Evolutionary conservation across 2,888 invertebrate genomes (phyloP).

Genomic region (Junonia oenone): DNA sequence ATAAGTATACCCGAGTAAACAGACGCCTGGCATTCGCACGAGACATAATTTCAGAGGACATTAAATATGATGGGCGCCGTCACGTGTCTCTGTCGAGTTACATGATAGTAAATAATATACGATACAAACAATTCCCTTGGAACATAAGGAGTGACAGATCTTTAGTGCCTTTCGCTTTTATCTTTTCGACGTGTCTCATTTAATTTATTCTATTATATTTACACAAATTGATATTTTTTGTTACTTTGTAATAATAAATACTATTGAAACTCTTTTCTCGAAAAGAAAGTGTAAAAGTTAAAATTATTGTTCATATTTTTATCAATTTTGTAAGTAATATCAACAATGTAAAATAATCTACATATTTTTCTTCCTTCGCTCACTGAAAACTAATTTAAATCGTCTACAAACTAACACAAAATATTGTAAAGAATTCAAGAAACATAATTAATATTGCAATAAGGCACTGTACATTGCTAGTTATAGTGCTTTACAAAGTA

Average conservation of each 20-base stretch:
- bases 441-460: neutral
- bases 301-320: too few relatives aligned
- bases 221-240: neutral
- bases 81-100: slow-evolving; percentile 13
- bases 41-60: slow-evolving; percentile 10
- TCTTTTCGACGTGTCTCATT: neutral
- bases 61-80: slow-evolving; percentile 24
- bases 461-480: neutral
- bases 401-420: neutral
- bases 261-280: too few relatives aligned
- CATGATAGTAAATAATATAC: slow-evolving; percentile 15
- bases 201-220: neutral
- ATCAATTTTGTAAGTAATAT: too few relatives aligned
- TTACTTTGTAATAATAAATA: neutral
- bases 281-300: too few relatives aligned
- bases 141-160: neutral
- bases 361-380: too few relatives aligned
- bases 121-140: slow-evolving; percentile 8
- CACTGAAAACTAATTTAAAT: too few relatives aligned
- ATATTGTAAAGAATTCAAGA: neutral
- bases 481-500: neutral
- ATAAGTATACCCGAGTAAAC: neutral
- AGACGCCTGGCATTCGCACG: neutral
- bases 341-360: too few relatives aligned
- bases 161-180: neutral